phyloP scores from a whole-genome alignment of 2,888 invertebrate genomes.

The Rhogogaster chlorosoma region DNA sequence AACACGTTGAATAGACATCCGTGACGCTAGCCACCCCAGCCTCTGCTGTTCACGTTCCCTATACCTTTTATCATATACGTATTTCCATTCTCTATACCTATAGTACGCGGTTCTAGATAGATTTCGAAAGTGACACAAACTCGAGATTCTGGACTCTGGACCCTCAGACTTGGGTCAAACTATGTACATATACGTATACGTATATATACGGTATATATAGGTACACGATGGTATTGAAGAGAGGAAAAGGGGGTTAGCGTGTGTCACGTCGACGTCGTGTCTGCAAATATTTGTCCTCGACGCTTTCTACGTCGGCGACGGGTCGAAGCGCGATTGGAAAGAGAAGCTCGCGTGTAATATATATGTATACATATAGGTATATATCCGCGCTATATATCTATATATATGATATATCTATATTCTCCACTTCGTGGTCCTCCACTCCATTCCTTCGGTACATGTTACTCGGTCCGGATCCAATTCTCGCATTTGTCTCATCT shows the following conservation, averaged over 20 bases:
- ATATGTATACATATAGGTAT: neutral
- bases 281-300: conserved; percentile 34
- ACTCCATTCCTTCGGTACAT: neutral
- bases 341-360: neutral
- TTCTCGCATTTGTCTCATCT: conserved; percentile 13
- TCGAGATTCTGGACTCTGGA: conserved; percentile 6
- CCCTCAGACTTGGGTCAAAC: conserved; percentile 7
- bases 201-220: neutral
- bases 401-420: neutral
- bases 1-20: conserved; percentile 44
- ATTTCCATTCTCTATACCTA: neutral
- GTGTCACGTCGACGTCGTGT: conserved; percentile 44
- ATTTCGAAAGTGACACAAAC: neutral
- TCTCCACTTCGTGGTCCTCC: neutral
- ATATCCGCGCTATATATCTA: neutral
- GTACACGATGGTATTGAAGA: neutral
- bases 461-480: neutral
- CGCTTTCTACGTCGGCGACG: conserved; percentile 8
- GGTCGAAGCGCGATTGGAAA: conserved; percentile 11
- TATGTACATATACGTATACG: neutral
- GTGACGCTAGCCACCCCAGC: neutral
- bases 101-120: neutral
- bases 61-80: neutral
- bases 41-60: neutral
- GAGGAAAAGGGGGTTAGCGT: conserved; percentile 1